Evolutionary conservation across 2,797 vertebrate genomes (phyloP).

Genomic region (Macroramphosus scolopax): DNA sequence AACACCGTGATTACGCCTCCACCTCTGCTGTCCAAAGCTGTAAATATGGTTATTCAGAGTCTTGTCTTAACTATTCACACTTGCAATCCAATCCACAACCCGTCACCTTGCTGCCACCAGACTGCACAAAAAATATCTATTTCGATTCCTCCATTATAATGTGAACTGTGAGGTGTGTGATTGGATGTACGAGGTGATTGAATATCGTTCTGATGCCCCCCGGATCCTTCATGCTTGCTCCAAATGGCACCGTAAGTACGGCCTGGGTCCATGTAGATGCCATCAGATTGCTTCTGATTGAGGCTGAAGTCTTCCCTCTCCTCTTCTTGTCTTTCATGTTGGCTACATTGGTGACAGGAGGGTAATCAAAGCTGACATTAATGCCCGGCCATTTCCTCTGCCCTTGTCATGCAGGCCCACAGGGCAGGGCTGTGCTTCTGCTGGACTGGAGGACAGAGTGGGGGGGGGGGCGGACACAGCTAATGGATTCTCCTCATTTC

Average conservation of each 20-base stretch:
- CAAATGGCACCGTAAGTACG: conserved; percentile 35
- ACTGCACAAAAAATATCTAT: no score
- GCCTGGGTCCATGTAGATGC: conserved; percentile 40
- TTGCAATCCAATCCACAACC: no score
- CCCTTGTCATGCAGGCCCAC: conserved; percentile 58
- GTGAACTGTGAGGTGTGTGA: conserved; percentile 13
- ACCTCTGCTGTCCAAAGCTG: background rate
- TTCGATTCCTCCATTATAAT: no score
- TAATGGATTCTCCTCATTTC: conserved; percentile 72
- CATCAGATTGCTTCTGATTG: conserved; percentile 50
- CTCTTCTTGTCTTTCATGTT: conserved; percentile 70
- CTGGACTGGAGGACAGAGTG: conserved; percentile 27
- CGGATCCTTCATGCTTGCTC: conserved; percentile 9
- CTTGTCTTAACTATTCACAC: no score
- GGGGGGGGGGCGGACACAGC: conserved; percentile 12
- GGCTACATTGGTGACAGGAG: conserved; percentile 75
- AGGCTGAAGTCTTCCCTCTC: conserved; percentile 53
- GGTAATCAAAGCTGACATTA: conserved; percentile 75
- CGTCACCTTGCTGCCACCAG: no score
- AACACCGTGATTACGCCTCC: background rate
- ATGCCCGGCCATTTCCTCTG: conserved; percentile 68
- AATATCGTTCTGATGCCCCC: conserved; percentile 9
- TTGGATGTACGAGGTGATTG: conserved; percentile 11
- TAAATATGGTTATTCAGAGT: no score
- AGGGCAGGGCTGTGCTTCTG: conserved; percentile 43